phyloP scores from a whole-genome alignment of 2,797 vertebrate genomes.

The Sebastes miniatus region DNA sequence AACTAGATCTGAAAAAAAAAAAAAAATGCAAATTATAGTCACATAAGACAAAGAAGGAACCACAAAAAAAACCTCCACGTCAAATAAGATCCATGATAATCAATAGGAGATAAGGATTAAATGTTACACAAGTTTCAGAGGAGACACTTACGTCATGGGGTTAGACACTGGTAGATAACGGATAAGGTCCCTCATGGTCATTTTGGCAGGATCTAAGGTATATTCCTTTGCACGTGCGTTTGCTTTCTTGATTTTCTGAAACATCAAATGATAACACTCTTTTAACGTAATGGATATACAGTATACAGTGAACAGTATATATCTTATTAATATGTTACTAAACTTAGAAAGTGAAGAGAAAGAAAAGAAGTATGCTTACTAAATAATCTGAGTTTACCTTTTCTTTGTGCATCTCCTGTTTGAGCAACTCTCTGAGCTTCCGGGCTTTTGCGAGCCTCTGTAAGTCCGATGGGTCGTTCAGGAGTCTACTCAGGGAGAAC shows the following conservation, averaged over 20 bases:
- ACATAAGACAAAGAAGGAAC: neutral
- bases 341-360: neutral
- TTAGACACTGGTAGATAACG: slow-evolving; percentile 92
- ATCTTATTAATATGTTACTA: neutral
- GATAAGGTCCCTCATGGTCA: slow-evolving; percentile 98
- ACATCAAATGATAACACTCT: neutral
- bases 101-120: neutral
- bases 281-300: neutral
- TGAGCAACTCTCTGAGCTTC: slow-evolving; percentile 91
- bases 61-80: neutral
- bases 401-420: slow-evolving; percentile 88
- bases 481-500: slow-evolving; percentile 67
- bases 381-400: slow-evolving; percentile 77
- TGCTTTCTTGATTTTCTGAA: slow-evolving; percentile 82
- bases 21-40: neutral
- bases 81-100: neutral
- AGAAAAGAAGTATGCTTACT: neutral
- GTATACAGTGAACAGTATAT: no score
- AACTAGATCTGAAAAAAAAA: slow-evolving; percentile 76
- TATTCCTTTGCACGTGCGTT: slow-evolving; percentile 77
- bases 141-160: slow-evolving; percentile 92
- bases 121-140: neutral
- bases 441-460: slow-evolving; percentile 89
- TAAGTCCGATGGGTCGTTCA: slow-evolving; percentile 84
- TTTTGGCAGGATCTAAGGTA: slow-evolving; percentile 90